These are phyloP conservation scores for Drosophila rufa DNA, from an alignment of 1,140 invertebrate species.

Conservation along the genomic window DNA sequence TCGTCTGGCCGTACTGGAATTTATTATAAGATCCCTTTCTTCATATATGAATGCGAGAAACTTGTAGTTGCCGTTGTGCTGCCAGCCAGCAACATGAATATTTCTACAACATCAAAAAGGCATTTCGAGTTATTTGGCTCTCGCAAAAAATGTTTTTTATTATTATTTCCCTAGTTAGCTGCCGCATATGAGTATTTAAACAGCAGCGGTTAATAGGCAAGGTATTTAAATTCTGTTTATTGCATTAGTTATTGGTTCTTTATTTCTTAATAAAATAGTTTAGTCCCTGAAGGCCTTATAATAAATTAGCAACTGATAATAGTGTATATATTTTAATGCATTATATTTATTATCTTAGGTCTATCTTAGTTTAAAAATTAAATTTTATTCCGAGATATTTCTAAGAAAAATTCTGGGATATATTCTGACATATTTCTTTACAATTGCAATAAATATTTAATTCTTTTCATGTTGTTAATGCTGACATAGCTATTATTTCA, in stretches of 20 bases:
- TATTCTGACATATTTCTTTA: background rate
- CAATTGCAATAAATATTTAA: background rate
- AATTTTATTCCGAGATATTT: too few relatives aligned
- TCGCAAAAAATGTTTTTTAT: constrained; percentile 67
- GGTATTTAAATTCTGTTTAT: background rate
- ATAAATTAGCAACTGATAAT: too few relatives aligned
- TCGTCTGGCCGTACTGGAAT: constrained; percentile 76
- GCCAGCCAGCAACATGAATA: constrained; percentile 59
- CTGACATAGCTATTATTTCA: background rate
- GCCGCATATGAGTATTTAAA: constrained; percentile 27
- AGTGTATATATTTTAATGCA: background rate
- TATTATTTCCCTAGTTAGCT: constrained; percentile 70
- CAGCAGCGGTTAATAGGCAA: background rate
- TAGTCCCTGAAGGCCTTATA: too few relatives aligned
- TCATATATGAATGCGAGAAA: constrained; percentile 76
- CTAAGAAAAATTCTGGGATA: too few relatives aligned
- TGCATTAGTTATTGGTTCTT: background rate
- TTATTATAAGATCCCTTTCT: constrained; percentile 83
- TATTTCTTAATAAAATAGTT: too few relatives aligned
- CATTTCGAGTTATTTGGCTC: constrained; percentile 77
- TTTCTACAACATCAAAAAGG: constrained; percentile 79
- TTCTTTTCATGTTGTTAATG: background rate
- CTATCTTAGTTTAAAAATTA: too few relatives aligned
- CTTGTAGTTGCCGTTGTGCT: constrained; percentile 56
- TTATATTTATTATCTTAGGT: background rate